A percentile compares a stretch with the other conserved stretches of the same genome.
phyloP scores from a whole-genome alignment of 92 coral and sea anemone species.

The Porites divaricata region DNA sequence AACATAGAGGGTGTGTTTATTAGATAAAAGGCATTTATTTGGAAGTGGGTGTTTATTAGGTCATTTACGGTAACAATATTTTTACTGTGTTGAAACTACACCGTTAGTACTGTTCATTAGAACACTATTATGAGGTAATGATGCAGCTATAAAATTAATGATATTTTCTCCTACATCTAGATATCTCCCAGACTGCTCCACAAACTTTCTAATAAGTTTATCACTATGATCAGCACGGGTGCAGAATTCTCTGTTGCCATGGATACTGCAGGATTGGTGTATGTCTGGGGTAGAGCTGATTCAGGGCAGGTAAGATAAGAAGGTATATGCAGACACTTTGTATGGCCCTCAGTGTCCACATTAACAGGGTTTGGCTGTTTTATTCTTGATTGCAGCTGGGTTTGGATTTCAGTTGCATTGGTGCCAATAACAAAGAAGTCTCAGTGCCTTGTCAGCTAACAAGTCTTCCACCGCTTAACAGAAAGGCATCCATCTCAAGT shows the following conservation, averaged over 20 bases:
- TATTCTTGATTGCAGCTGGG: constrained; percentile 67
- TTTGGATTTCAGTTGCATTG: constrained; percentile 67
- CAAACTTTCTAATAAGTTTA: constrained; percentile 65
- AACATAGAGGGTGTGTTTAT: too few relatives aligned
- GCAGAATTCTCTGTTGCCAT: constrained; percentile 97
- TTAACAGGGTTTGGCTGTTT: not conserved
- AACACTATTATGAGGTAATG: too few relatives aligned
- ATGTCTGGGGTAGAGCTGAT: constrained; percentile 98
- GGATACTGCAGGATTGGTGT: constrained; percentile 82
- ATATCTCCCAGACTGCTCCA: constrained; percentile 68
- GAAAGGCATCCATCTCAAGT: constrained; percentile 62
- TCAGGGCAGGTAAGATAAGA: constrained; percentile 84
- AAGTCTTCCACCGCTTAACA: constrained; percentile 79
- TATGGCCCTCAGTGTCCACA: not conserved
- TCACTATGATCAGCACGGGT: constrained; percentile 82
- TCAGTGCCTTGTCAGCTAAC: constrained; percentile 69
- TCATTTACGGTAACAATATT: too few relatives aligned
- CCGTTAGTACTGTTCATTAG: too few relatives aligned
- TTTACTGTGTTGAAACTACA: too few relatives aligned
- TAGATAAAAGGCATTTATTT: too few relatives aligned
- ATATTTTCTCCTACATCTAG: constrained; percentile 25
- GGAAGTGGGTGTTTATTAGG: too few relatives aligned
- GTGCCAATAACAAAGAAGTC: constrained; percentile 71
- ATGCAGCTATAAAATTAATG: not conserved
- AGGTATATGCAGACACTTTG: too few relatives aligned